Percentiles rank a stretch among this genome's conserved stretches.
Evolutionary conservation across 2,888 invertebrate species (phyloP).

Genomic region (Lasius platythorax): DNA sequence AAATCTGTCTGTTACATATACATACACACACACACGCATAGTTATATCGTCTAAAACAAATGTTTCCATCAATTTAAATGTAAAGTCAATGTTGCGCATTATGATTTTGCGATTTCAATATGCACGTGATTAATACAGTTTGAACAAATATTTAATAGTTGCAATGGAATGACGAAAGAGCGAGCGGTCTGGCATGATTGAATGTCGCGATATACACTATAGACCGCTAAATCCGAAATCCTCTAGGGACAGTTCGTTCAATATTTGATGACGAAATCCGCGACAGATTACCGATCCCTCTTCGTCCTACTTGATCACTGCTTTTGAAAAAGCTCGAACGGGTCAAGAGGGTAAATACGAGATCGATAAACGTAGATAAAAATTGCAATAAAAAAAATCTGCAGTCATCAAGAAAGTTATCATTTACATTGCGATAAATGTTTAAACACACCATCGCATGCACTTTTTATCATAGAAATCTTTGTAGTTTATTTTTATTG

Average conservation of each 20-base stretch:
- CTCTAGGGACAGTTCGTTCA: slow-evolving; percentile 26
- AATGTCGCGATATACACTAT: slow-evolving; percentile 28
- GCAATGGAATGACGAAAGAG: slow-evolving; percentile 1
- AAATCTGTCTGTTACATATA: neutral
- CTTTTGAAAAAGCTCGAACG: slow-evolving; percentile 8
- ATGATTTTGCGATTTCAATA: neutral
- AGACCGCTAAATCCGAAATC: slow-evolving; percentile 36
- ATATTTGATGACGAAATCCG: slow-evolving; percentile 60
- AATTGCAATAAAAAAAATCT: neutral
- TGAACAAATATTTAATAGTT: slow-evolving; percentile 10
- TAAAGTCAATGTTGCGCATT: slow-evolving; percentile 26
- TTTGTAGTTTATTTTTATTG: neutral
- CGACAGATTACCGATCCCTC: slow-evolving; percentile 14
- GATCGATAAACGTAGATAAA: neutral
- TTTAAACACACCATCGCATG: neutral
- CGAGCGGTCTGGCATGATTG: slow-evolving; percentile 31
- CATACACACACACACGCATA: neutral
- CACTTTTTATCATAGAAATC: neutral
- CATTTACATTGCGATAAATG: neutral
- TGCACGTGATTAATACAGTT: neutral
- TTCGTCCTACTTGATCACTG: slow-evolving; percentile 37
- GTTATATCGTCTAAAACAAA: neutral
- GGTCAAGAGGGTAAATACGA: neutral
- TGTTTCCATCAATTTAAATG: slow-evolving; percentile 26
- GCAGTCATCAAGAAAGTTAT: neutral